Evolutionary conservation across 2,888 invertebrate genomes (phyloP).

Genomic region (Deilephila porcellus): DNA sequence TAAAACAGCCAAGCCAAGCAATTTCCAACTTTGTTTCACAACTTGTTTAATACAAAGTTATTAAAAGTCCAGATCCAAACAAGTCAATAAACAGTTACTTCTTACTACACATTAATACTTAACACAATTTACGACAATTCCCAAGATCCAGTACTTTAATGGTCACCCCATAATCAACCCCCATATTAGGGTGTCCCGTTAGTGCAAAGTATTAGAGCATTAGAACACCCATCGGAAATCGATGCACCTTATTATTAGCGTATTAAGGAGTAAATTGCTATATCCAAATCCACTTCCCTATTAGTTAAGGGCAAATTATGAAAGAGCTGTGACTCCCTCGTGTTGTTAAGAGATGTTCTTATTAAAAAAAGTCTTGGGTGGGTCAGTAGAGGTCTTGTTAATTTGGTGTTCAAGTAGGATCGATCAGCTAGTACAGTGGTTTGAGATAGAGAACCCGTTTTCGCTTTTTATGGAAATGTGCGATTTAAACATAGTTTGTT

Average conservation of each 20-base stretch:
- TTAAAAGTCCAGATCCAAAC: background rate
- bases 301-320: slow-evolving; percentile 14
- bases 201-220: slow-evolving; percentile 35
- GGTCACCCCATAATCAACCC: slow-evolving; percentile 58
- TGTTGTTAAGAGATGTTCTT: background rate
- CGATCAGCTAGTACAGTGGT: background rate
- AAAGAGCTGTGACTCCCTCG: slow-evolving; percentile 4
- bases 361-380: slow-evolving; percentile 10
- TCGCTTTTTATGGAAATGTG: slow-evolving; percentile 18
- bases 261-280: background rate
- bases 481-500: background rate
- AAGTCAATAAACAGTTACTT: background rate
- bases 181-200: slow-evolving; percentile 67
- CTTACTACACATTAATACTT: background rate
- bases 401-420: slow-evolving; percentile 1
- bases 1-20: no score
- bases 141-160: slow-evolving; percentile 35
- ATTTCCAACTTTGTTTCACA: no score
- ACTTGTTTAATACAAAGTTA: background rate
- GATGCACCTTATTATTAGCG: background rate
- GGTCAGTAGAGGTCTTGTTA: slow-evolving; percentile 7
- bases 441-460: background rate
- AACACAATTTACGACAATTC: slow-evolving; percentile 24
- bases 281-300: background rate
- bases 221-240: slow-evolving; percentile 4